Conservation (phyloP, 2,113 vertebrate species). For the Callocephalon fimbriatum region DNA sequence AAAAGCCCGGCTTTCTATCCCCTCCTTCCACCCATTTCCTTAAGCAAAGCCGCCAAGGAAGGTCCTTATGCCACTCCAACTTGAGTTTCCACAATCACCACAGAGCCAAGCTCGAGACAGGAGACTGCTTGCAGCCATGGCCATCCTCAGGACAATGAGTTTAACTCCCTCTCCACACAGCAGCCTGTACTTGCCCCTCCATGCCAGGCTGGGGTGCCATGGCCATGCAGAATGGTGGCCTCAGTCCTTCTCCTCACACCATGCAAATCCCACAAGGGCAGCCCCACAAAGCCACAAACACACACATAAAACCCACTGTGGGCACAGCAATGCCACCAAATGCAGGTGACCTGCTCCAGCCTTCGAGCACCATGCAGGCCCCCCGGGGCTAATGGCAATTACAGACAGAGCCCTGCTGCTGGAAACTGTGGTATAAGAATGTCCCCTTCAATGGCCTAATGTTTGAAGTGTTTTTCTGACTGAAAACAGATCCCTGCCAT, state of each 20-base stretch:
- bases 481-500: constrained; percentile 72
- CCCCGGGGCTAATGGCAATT: accelerated
- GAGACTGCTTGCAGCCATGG: accelerated
- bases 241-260: too few species aligned
- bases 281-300: neutral
- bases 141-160: neutral
- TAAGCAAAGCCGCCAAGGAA: accelerated
- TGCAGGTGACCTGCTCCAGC: neutral
- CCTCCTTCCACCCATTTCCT: neutral
- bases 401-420: neutral
- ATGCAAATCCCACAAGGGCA: neutral
- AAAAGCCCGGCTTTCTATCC: neutral
- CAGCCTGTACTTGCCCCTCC: neutral
- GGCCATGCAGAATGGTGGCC: accelerated
- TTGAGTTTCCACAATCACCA: neutral
- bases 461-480: constrained; percentile 53
- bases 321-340: neutral
- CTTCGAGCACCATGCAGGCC: neutral
- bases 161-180: neutral
- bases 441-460: constrained; percentile 24
- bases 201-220: neutral
- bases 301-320: neutral
- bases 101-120: accelerated
- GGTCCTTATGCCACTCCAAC: neutral
- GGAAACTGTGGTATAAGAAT: neutral